Base-by-base conservation (phyloP, 2,113 vertebrate genomes). In the Dolichotis patagonum region DNA sequence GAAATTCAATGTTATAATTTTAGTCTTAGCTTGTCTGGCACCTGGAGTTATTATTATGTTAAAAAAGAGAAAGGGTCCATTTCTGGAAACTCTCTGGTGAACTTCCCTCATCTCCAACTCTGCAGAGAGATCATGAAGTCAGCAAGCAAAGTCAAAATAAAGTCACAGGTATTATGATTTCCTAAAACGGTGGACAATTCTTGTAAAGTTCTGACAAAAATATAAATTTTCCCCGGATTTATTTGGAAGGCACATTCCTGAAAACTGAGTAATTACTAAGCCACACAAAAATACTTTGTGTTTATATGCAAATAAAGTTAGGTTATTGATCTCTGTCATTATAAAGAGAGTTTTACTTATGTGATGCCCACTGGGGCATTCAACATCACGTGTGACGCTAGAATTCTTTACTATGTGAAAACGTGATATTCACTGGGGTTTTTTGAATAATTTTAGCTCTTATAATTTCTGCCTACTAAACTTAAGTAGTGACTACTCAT, bases 1-100 rank as follows among this genome's bases (percentile, higher is more conserved):
- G 7, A 96, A 89, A 28, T 80, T 95, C 83, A 91, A 11, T 90
- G 30, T 91, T 78, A 86, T 62, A 26, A 58, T 85, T 83, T 75
- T 63, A 80, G 52, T 8, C 13, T 88, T 26, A 0, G 32, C 84
- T 94, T 89, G 5, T 89, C 5, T 75, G 67, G n/a, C 52, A 90
- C 62, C 38, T 38, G 87, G 75, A 95, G n/a, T n/a, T n/a, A 91
- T 93, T 75, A 87, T 28, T 71, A 71, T 63, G 19, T 91, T 86
- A 78, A 83, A 84, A 3, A 91, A 88, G 52, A 88, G 24, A 22
- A 77, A 52, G 32, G 82, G n/a, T 89, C 5, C 54, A 43, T 67
- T 85, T 85, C 13, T 85, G 38, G 46, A 1, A 91, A 0, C 35
- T 56, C 2, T 26, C 30, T 2, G 41, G 19, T 77, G 24, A 81